Base-by-base conservation (phyloP, 2,888 invertebrate genomes). In the Arrhopalites spinosus region DNA sequence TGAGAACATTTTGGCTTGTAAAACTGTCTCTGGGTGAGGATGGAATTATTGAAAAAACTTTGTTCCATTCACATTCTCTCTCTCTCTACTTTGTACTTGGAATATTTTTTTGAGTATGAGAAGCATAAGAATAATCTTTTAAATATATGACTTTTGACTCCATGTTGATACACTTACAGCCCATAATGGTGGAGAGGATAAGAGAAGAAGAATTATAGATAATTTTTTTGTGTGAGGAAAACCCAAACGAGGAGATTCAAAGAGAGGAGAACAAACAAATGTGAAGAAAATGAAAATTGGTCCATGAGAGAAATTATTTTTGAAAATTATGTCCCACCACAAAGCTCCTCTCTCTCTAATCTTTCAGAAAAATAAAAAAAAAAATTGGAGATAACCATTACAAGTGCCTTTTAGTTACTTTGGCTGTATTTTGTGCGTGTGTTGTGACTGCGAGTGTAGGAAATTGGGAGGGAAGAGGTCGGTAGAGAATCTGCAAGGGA, bases 381-480 rank as follows among this genome's bases (percentile, higher is more conserved):
- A n/a, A n/a, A n/a, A n/a, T n/a, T n/a, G 53, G 53, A 53, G 15
- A 53, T 53, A 20, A 20, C 53, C n/a, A n/a, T n/a, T n/a, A n/a
- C n/a, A n/a, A n/a, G n/a, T n/a, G n/a, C n/a, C n/a, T n/a, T n/a
- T n/a, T n/a, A n/a, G n/a, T n/a, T n/a, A n/a, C n/a, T n/a, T n/a
- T n/a, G n/a, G n/a, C n/a, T n/a, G n/a, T n/a, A n/a, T n/a, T n/a
- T n/a, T n/a, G n/a, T n/a, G n/a, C n/a, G n/a, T n/a, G n/a, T n/a
- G n/a, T n/a, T 64, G 30, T 15, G 11, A 29, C 17, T 29, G 17
- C 2, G 29, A 64, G 29, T 30, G 64, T 29, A 17, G 64, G 67
- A 64, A 27, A 64, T 47, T 59, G 29, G 27, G 63, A 15, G 27
- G 11, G 59, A 73, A 23, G 53, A 61, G 25, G 45, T 61, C 5